Conservation (phyloP, 2,113 vertebrate genomes). For the Gambusia holbrooki region DNA sequence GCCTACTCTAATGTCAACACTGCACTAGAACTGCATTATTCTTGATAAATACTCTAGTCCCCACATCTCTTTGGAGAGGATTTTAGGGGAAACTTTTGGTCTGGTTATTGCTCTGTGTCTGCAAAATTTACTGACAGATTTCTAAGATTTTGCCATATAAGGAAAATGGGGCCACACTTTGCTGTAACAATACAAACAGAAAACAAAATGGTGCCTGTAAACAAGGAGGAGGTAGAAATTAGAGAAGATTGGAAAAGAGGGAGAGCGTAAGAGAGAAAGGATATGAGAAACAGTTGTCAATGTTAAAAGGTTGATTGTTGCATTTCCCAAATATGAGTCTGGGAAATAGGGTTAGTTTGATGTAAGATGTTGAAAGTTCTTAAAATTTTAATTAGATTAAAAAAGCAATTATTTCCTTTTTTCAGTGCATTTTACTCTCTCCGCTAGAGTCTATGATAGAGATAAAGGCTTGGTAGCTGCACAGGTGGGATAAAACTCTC, state of each 20-base stretch:
- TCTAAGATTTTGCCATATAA: neutral
- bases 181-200: constrained; percentile 20
- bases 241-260: neutral
- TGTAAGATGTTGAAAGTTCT: no score
- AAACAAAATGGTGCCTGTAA: constrained; percentile 59
- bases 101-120: neutral
- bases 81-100: neutral
- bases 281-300: neutral
- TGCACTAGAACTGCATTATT: constrained; percentile 11
- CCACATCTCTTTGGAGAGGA: neutral
- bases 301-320: neutral
- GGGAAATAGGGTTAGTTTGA: no score
- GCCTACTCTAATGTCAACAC: constrained; percentile 20
- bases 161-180: constrained; percentile 29
- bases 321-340: no score
- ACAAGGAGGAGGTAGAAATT: neutral
- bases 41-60: neutral
- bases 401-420: no score
- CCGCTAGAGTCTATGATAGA: neutral
- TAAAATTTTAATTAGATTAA: no score
- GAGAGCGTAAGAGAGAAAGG: neutral
- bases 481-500: no score
- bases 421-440: no score
- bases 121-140: constrained; percentile 27
- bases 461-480: neutral